phyloP scores from a whole-genome alignment of 2,888 invertebrate genomes.

The Melieria omissa region DNA sequence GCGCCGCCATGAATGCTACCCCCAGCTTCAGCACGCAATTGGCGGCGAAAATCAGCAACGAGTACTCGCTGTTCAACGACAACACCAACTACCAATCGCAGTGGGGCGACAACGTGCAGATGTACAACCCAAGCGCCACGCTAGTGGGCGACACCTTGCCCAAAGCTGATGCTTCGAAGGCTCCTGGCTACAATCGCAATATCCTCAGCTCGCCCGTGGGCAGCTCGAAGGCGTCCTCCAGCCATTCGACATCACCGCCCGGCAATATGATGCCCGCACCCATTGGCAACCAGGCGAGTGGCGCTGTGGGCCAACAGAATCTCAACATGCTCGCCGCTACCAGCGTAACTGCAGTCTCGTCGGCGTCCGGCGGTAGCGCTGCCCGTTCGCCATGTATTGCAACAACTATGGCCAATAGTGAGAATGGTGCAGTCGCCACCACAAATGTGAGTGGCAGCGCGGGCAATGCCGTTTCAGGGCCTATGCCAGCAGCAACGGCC shows the following conservation, averaged over 20 bases:
- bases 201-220: constrained; percentile 82
- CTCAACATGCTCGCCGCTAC: constrained; percentile 49
- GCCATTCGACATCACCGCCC: constrained; percentile 70
- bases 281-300: constrained; percentile 28
- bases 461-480: neutral
- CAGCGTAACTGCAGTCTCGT: constrained; percentile 43
- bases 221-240: constrained; percentile 73
- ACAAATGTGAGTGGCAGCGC: constrained; percentile 5
- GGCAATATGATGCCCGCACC: constrained; percentile 46
- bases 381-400: constrained; percentile 52
- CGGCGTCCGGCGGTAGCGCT: constrained; percentile 42
- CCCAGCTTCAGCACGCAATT: constrained; percentile 56
- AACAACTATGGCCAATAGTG: constrained; percentile 19
- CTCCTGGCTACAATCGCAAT: constrained; percentile 85
- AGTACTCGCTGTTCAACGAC: constrained; percentile 91
- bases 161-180: constrained; percentile 87
- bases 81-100: constrained; percentile 73
- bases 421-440: neutral
- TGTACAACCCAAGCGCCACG: constrained; percentile 67
- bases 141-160: constrained; percentile 63
- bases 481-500: constrained; percentile 9
- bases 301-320: constrained; percentile 45
- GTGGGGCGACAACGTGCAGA: constrained; percentile 67
- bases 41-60: constrained; percentile 67
- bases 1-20: constrained; percentile 43